Evolutionary conservation across 35 echinoderm and acorn worm species (phyloP), one percentile per base, ranked within the genome.

Genomic region (Diadema setosum): DNA sequence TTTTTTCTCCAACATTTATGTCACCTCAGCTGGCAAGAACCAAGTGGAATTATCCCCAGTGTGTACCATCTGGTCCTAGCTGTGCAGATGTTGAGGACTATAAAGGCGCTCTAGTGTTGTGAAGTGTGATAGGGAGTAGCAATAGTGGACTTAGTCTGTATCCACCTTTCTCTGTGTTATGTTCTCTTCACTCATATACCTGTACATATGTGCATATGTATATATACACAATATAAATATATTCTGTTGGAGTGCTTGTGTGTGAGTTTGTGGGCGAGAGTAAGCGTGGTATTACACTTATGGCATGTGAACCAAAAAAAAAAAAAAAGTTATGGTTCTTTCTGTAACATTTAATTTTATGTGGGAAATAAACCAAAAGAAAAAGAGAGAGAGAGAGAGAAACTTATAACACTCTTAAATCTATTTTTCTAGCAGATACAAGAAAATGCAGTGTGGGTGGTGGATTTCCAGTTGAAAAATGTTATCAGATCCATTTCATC

Each of bases 181-280:
- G 37, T 67, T 8, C 27, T 67, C 21, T 33, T 33, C 24, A 67
- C 63, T 34, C 30, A 32, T 67, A n/a, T 33, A 33, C 27, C 37
- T 78, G 73, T 78, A 78, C 40, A 78, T 5, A 21, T 78, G 35
- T 78, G 73, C 4, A 78, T 44, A 78, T 78, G 40, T 78, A 78
- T 18, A 78, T 78, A 78, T 21, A 78, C 73, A 41, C 12, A 27
- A 3, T 43, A 42, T 44, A 78, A 35, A 44, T 78, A 25, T 78
- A 36, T 78, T 26, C 24, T 78, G 40, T 16, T 41, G 29, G 73
- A 21, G 73, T 78, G 73, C 39, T 2, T 78, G 73, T 78, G 73
- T 78, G 73, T 43, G 73, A 78, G 73, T 78, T 34, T 78, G 39
- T 41, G 44, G 0, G 73, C 34, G n/a, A n/a, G n/a, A n/a, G n/a